These are phyloP conservation scores for Nymphalis c-album DNA, from an alignment of 2,888 invertebrate species.

Conservation along the genomic window DNA sequence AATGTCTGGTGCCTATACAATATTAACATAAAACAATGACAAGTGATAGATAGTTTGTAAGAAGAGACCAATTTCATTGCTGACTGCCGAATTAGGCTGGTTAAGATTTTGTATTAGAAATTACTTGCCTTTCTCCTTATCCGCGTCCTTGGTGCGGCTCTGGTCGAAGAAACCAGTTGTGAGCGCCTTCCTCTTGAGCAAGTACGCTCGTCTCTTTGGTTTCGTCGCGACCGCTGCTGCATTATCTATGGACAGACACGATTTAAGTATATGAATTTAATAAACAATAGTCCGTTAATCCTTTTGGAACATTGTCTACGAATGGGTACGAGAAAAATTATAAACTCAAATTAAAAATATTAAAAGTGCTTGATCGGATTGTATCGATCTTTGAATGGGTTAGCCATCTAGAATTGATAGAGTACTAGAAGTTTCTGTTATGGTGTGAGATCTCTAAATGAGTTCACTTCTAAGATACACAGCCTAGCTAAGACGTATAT, in stretches of 20 bases:
- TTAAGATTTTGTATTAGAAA: not conserved
- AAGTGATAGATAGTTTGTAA: too few species aligned
- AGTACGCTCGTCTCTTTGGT: constrained; percentile 89
- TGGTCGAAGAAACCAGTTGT: constrained; percentile 93
- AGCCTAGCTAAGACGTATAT: too few species aligned
- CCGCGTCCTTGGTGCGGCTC: constrained; percentile 83
- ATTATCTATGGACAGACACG: constrained; percentile 59
- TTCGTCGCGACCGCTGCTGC: constrained; percentile 73
- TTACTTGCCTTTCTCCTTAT: constrained; percentile 85
- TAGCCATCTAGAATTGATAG: too few species aligned
- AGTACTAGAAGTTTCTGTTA: too few species aligned
- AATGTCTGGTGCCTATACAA: too few species aligned
- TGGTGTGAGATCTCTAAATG: too few species aligned
- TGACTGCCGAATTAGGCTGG: not conserved
- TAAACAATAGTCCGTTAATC: too few species aligned
- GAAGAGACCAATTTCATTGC: too few species aligned
- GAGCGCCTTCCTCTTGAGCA: constrained; percentile 92
- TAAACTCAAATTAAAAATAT: too few species aligned
- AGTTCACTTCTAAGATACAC: not conserved
- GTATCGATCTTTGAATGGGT: too few species aligned
- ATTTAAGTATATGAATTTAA: not conserved
- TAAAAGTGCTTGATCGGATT: too few species aligned
- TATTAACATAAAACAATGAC: too few species aligned
- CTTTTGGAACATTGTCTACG: not conserved
- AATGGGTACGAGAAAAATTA: not conserved